A percentile compares a stretch with the other conserved stretches of the same genome.
Evolutionary conservation across 2,113 vertebrate species (phyloP).

Genomic region (Rallus limicola): DNA sequence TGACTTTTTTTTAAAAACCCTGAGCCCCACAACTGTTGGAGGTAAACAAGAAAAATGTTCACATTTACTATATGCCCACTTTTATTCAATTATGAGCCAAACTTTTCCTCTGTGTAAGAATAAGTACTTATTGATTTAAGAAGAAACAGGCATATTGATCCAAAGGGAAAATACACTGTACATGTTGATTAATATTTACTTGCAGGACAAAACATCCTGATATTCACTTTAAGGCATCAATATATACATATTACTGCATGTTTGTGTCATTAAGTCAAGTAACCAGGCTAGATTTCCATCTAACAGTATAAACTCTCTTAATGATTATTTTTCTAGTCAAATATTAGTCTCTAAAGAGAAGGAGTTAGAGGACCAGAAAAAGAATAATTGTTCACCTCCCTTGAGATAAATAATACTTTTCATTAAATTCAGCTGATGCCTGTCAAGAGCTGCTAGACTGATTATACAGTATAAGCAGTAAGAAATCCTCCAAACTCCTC

Average conservation of each 20-base stretch:
- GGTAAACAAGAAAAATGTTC: constrained; percentile 29
- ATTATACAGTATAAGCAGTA: not conserved
- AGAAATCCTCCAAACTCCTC: not conserved
- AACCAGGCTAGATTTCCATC: constrained; percentile 37
- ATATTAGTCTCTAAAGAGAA: constrained; percentile 42
- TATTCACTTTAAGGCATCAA: constrained; percentile 52
- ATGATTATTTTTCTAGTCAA: constrained; percentile 55
- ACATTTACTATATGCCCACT: not conserved
- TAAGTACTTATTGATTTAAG: constrained; percentile 62
- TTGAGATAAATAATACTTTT: constrained; percentile 63
- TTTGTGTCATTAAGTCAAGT: constrained; percentile 56
- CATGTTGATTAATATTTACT: constrained; percentile 59
- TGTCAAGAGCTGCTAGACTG: constrained; percentile 2
- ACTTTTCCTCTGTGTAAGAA: constrained; percentile 48
- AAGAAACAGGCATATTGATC: constrained; percentile 51
- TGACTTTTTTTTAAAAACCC: not conserved
- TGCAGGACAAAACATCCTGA: constrained; percentile 38
- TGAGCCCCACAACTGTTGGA: not conserved
- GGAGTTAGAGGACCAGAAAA: constrained; percentile 61
- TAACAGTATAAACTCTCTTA: constrained; percentile 24
- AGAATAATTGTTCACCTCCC: constrained; percentile 57
- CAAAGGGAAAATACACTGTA: constrained; percentile 52
- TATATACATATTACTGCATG: constrained; percentile 52
- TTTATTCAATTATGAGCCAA: constrained; percentile 50
- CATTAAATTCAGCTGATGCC: constrained; percentile 41